Percentiles rank a stretch among this genome's conserved stretches.
phyloP scores from a whole-genome alignment of 2,113 vertebrate species.

The Paraplagusia blochii region DNA sequence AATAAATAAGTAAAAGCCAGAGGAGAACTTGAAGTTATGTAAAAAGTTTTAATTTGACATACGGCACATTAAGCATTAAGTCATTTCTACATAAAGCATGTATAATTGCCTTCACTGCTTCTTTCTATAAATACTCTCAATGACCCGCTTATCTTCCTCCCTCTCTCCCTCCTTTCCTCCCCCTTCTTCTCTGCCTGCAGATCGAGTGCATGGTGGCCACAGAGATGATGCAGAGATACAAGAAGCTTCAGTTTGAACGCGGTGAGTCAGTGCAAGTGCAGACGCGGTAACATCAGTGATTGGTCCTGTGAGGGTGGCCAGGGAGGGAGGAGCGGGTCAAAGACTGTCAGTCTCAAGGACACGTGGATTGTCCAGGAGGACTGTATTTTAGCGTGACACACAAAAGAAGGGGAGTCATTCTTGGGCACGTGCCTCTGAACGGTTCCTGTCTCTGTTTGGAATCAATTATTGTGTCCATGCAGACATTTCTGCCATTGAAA shows the following conservation, averaged over 20 bases:
- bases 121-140: conserved; percentile 29
- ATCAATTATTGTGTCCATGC: conserved; percentile 10
- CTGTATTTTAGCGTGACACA: conserved; percentile 22
- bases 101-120: conserved; percentile 15
- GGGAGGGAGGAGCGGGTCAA: not conserved
- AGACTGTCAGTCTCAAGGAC: conserved; percentile 5
- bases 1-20: too few species aligned
- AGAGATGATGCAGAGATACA: conserved; percentile 95
- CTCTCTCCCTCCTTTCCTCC: not conserved
- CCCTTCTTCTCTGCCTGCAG: conserved; percentile 62
- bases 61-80: too few species aligned
- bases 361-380: conserved; percentile 13
- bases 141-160: conserved; percentile 32
- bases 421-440: conserved; percentile 10
- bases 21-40: too few species aligned
- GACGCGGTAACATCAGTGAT: conserved; percentile 10
- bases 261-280: conserved; percentile 75
- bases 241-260: conserved; percentile 95
- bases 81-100: not conserved
- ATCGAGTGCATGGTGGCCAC: conserved; percentile 96
- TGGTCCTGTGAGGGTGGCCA: not conserved
- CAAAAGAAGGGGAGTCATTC: conserved; percentile 15
- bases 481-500: conserved; percentile 13
- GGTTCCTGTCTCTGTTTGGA: conserved; percentile 8
- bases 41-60: too few species aligned